These are phyloP conservation scores for Pseudachorutes palmiensis DNA, from an alignment of 1,140 invertebrate genomes.

Conservation along the genomic window DNA sequence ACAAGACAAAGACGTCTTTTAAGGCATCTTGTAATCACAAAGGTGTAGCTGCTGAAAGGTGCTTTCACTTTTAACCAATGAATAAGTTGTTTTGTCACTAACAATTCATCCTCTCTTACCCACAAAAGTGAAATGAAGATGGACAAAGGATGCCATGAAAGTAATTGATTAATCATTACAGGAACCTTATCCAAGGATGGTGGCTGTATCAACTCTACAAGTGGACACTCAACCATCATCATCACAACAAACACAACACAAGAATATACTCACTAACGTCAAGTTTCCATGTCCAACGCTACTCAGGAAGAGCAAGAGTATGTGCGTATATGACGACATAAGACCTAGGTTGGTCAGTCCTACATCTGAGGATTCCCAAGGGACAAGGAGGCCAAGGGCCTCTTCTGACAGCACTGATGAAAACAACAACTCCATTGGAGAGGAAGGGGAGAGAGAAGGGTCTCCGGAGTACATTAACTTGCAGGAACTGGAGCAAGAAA, in stretches of 20 bases:
- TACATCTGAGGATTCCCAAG: not conserved
- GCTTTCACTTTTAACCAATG: too few species aligned
- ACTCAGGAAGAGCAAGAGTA: constrained; percentile 8
- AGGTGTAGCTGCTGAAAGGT: too few species aligned
- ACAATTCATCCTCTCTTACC: too few species aligned
- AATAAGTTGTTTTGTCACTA: not conserved
- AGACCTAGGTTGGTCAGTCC: not conserved
- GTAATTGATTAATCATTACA: not conserved
- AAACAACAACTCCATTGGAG: not conserved
- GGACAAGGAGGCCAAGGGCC: not conserved
- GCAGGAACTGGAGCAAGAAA: constrained; percentile 10
- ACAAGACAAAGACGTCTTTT: too few species aligned
- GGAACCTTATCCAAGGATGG: not conserved
- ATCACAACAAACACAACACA: not conserved
- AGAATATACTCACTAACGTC: constrained; percentile 1
- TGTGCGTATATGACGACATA: not conserved
- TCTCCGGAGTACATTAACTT: constrained; percentile 7
- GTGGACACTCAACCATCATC: not conserved
- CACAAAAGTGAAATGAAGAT: not conserved
- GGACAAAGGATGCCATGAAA: not conserved
- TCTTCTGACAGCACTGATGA: not conserved
- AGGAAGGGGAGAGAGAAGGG: not conserved
- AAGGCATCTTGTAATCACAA: too few species aligned
- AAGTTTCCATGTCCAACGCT: constrained; percentile 16
- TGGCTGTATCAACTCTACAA: not conserved